Conservation (phyloP, 2,888 invertebrate genomes). For the Globia sparganii region DNA sequence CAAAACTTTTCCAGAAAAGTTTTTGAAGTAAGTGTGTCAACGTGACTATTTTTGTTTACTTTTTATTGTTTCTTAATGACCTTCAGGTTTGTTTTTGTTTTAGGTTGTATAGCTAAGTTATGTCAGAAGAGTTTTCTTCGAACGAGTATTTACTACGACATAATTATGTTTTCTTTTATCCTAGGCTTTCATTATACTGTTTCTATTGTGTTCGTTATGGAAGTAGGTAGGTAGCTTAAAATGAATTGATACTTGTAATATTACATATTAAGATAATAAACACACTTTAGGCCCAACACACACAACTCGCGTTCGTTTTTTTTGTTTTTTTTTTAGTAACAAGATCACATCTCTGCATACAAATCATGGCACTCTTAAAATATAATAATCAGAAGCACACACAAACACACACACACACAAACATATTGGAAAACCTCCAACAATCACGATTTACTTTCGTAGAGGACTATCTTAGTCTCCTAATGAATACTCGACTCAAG, state of each 20-base stretch:
- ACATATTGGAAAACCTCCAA: constrained; percentile 38
- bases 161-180: not conserved
- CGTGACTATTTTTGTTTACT: constrained; percentile 68
- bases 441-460: constrained; percentile 21
- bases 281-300: not conserved
- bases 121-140: constrained; percentile 28
- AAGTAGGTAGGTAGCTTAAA: not conserved
- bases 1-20: constrained; percentile 75
- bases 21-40: constrained; percentile 76
- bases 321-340: not conserved
- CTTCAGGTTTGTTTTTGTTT: constrained; percentile 41
- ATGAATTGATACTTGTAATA: not conserved
- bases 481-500: constrained; percentile 33
- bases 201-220: not conserved
- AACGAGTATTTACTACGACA: constrained; percentile 9
- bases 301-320: not conserved
- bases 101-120: constrained; percentile 53
- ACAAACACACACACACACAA: constrained; percentile 59
- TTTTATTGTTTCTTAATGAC: constrained; percentile 65
- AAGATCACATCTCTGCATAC: constrained; percentile 19
- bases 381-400: constrained; percentile 50
- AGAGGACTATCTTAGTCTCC: constrained; percentile 19
- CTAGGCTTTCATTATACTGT: not conserved
- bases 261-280: constrained; percentile 2
- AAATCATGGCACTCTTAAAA: constrained; percentile 31